A percentile compares a stretch with the other conserved stretches of the same genome.
These are phyloP conservation scores for Xylophagus ater DNA, from an alignment of 2,888 invertebrate genomes.

Conservation along the genomic window DNA sequence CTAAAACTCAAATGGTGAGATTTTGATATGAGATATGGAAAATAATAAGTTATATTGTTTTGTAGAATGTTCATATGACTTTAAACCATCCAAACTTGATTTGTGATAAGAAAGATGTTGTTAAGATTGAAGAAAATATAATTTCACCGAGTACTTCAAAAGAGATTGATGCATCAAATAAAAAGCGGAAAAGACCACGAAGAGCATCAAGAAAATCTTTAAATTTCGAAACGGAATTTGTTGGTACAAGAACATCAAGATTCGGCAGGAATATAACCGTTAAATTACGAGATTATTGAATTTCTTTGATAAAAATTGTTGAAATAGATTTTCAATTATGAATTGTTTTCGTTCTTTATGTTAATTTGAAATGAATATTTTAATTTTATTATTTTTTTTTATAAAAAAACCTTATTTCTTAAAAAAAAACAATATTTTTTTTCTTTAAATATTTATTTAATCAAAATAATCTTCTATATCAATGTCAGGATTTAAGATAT, in stretches of 20 bases:
- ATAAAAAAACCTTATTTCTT: neutral
- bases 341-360: neutral
- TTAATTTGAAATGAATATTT: neutral
- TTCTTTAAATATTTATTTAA: conserved; percentile 37
- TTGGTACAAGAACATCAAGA: conserved; percentile 3
- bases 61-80: too few relatives aligned
- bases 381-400: neutral
- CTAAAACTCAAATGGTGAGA: conserved; percentile 4
- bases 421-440: neutral
- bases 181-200: too few relatives aligned
- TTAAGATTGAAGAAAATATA: too few relatives aligned
- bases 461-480: conserved; percentile 99
- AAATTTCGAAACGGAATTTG: too few relatives aligned
- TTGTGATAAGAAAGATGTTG: too few relatives aligned
- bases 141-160: too few relatives aligned
- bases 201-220: too few relatives aligned
- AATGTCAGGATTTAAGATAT: conserved; percentile 87
- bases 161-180: too few relatives aligned
- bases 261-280: conserved; percentile 6
- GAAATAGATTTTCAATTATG: neutral
- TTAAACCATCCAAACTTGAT: too few relatives aligned
- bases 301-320: neutral
- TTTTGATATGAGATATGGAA: too few relatives aligned
- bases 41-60: too few relatives aligned
- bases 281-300: conserved; percentile 3